Evolutionary conservation across 2,888 invertebrate genomes (phyloP).

Genomic region (Arrhopalites spinosus): DNA sequence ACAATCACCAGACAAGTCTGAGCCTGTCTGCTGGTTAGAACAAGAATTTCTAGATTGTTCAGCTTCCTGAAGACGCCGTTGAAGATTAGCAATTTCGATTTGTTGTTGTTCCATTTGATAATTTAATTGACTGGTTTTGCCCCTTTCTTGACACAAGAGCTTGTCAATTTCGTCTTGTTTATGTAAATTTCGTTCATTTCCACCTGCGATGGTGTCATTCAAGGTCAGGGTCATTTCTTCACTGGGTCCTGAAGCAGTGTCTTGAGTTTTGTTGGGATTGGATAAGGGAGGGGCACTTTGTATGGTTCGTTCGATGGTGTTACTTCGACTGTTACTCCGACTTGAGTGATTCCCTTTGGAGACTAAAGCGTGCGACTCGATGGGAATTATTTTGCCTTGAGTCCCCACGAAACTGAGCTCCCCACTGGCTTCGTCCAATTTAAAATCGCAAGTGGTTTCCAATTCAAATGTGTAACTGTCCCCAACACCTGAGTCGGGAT

Average conservation of each 20-base stretch:
- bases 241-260: background rate
- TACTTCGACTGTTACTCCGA: background rate
- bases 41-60: background rate
- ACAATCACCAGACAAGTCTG: background rate
- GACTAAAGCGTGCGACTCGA: background rate
- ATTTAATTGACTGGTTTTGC: background rate
- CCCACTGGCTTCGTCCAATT: slow-evolving; percentile 3
- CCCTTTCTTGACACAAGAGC: background rate
- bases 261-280: background rate
- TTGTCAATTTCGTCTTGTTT: background rate
- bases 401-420: slow-evolving; percentile 1
- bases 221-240: background rate
- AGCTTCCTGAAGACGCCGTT: background rate
- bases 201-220: background rate
- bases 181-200: background rate
- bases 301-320: background rate
- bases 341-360: background rate
- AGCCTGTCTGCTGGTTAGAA: background rate
- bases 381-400: slow-evolving; percentile 4
- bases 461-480: slow-evolving; percentile 9
- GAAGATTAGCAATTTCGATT: background rate
- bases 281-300: background rate
- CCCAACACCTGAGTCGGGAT: background rate
- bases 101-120: slow-evolving; percentile 7
- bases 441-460: slow-evolving; percentile 13